Percentiles rank a stretch among this genome's conserved stretches.
phyloP scores from a whole-genome alignment of 2,113 vertebrate species.

The Columbina picui region DNA sequence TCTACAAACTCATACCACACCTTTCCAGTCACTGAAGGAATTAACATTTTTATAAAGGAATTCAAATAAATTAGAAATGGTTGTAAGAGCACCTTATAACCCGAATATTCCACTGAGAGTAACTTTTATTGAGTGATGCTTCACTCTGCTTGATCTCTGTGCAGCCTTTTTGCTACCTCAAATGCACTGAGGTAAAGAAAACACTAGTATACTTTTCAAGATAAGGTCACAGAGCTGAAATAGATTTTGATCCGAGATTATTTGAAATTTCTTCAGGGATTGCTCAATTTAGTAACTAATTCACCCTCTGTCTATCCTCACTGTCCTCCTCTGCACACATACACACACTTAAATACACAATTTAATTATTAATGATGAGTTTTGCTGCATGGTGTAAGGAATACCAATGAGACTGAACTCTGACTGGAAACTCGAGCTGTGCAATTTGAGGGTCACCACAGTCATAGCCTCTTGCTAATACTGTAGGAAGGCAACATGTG shows the following conservation, averaged over 20 bases:
- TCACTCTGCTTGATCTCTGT: conserved; percentile 45
- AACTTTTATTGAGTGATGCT: conserved; percentile 41
- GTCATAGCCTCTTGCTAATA: conserved; percentile 46
- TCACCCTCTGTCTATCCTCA: background rate
- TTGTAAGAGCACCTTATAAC: conserved; percentile 17
- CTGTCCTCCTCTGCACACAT: background rate
- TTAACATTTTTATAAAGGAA: background rate
- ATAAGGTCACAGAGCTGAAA: conserved; percentile 47
- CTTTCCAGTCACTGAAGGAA: background rate
- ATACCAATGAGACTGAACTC: conserved; percentile 20
- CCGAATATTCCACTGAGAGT: background rate
- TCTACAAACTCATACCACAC: background rate
- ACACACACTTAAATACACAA: background rate
- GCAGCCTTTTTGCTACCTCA: conserved; percentile 9
- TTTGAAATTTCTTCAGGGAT: conserved; percentile 45
- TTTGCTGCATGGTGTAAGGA: background rate
- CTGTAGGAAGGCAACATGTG: conserved; percentile 23
- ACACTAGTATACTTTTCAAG: background rate
- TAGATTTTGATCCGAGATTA: conserved; percentile 48
- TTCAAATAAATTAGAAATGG: conserved; percentile 24
- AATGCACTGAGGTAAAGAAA: conserved; percentile 17
- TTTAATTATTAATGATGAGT: conserved; percentile 45
- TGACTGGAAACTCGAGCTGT: conserved; percentile 27
- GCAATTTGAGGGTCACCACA: conserved; percentile 30
- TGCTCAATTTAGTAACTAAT: conserved; percentile 19